Conservation (phyloP, 2,888 invertebrate species). For the Chesias legatella region DNA sequence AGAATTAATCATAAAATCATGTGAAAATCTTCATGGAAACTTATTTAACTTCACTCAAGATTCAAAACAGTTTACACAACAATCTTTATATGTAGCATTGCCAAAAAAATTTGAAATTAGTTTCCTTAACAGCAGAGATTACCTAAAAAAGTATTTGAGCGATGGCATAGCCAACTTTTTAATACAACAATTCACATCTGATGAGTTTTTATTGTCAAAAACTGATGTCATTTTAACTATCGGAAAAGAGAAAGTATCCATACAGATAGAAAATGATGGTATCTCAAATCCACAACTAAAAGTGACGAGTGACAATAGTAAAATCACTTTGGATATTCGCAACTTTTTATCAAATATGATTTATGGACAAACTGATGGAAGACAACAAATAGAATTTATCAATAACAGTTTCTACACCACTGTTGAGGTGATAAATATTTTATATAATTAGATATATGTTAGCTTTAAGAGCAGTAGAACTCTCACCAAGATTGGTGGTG, state of each 20-base stretch:
- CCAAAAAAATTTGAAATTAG: conserved; percentile 43
- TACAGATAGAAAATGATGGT: conserved; percentile 50
- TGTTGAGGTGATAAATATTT: conserved; percentile 45
- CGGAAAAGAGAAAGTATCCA: conserved; percentile 38
- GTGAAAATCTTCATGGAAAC: conserved; percentile 35
- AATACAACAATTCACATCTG: conserved; percentile 38
- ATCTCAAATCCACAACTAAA: conserved; percentile 45
- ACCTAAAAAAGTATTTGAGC: conserved; percentile 31
- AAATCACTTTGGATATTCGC: conserved; percentile 44
- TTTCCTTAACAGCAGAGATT: conserved; percentile 33
- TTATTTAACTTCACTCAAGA: conserved; percentile 43
- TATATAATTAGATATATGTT: too few species aligned
- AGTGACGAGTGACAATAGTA: conserved; percentile 42
- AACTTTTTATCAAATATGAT: conserved; percentile 54
- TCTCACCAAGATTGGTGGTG: too few species aligned
- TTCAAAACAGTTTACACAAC: conserved; percentile 9
- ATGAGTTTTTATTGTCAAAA: conserved; percentile 50
- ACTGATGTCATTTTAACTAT: conserved; percentile 40
- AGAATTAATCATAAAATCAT: conserved; percentile 38
- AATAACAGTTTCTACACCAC: conserved; percentile 45
- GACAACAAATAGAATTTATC: conserved; percentile 38
- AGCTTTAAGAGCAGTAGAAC: too few species aligned
- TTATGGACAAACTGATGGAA: conserved; percentile 35
- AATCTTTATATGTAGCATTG: conserved; percentile 49
- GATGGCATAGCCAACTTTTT: conserved; percentile 37